Conservation (phyloP, 2,113 vertebrate species). For the Nerophis lumbriciformis region DNA sequence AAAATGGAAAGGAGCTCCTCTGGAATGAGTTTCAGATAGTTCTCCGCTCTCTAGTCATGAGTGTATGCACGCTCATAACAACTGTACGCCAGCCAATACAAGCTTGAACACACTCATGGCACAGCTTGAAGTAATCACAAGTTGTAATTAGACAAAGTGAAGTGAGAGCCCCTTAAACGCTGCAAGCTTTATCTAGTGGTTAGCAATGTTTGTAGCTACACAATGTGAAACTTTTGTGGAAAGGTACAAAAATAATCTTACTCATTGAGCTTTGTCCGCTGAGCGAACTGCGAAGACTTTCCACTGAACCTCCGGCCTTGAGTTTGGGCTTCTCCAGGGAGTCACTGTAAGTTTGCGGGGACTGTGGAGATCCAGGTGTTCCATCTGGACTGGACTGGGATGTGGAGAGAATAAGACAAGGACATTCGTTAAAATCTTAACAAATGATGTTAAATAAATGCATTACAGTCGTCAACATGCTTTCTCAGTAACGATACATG, state of each 20-base stretch:
- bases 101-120: background rate
- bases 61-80: constrained; percentile 10
- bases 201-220: no score
- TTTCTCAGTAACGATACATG: no score
- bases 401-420: background rate
- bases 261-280: constrained; percentile 97
- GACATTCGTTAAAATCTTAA: background rate
- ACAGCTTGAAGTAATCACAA: constrained; percentile 22
- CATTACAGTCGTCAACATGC: no score
- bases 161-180: background rate
- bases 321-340: constrained; percentile 85
- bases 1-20: background rate
- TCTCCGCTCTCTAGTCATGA: constrained; percentile 26
- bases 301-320: constrained; percentile 91
- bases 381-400: constrained; percentile 76
- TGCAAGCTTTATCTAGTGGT: constrained; percentile 51
- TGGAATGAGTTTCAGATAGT: background rate
- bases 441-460: no score
- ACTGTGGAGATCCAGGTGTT: constrained; percentile 73
- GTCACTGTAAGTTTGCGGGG: constrained; percentile 63
- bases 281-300: constrained; percentile 93
- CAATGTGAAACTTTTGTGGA: background rate
- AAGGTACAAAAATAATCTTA: constrained; percentile 35
- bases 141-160: constrained; percentile 22
- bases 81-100: background rate